Conservation (phyloP, 92 coral and sea anemone genomes). For the Galaxea fascicularis region DNA sequence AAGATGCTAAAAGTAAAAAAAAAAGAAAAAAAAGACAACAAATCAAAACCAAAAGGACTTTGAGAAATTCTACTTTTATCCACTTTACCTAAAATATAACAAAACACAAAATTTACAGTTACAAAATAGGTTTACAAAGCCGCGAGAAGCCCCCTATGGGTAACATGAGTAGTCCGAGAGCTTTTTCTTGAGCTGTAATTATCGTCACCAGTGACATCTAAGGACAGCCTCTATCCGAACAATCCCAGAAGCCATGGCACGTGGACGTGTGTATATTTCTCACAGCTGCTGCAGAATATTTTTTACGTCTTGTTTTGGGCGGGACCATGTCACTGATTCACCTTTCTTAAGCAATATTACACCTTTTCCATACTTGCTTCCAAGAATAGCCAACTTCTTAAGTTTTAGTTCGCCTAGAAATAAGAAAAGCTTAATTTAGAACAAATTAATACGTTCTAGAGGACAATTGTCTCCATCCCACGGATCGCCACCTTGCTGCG, state of each 20-base stretch:
- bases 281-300: slow-evolving; percentile 71
- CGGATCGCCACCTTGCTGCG: not conserved
- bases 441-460: not conserved
- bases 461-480: not conserved
- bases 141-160: no score
- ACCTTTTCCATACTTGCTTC: slow-evolving; percentile 77
- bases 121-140: no score
- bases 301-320: slow-evolving; percentile 72
- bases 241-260: not conserved
- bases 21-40: no score
- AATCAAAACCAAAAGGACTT: no score
- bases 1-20: no score
- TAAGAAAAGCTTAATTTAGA: not conserved
- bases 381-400: slow-evolving; percentile 64
- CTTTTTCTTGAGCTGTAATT: no score
- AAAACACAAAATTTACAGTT: no score
- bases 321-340: slow-evolving; percentile 80
- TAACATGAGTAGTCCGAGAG: no score
- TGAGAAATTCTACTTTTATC: no score
- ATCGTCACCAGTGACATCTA: no score
- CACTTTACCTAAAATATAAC: no score
- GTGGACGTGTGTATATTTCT: not conserved
- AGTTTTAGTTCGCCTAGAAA: slow-evolving; percentile 70
- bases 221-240: not conserved
- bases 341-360: slow-evolving; percentile 67